Evolutionary conservation across 2,888 invertebrate species (phyloP).

Genomic region (Drosophila incognita): DNA sequence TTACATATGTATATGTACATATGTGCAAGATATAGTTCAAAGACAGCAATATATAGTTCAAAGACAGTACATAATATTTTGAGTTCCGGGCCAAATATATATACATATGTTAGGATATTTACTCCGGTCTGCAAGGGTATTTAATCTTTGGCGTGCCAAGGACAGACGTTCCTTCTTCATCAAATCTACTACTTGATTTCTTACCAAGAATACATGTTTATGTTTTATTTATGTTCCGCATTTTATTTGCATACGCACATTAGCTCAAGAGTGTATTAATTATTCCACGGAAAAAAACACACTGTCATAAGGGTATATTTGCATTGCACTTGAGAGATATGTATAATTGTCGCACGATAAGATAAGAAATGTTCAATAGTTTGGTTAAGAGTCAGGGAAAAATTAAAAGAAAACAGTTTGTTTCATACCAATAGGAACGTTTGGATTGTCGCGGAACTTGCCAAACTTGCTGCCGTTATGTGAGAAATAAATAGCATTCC

Average conservation of each 20-base stretch:
- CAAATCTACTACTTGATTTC: background rate
- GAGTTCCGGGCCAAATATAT: background rate
- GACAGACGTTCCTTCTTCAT: background rate
- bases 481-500: constrained; percentile 19
- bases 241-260: background rate
- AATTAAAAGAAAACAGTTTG: constrained; percentile 29
- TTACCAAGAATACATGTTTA: background rate
- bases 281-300: constrained; percentile 6
- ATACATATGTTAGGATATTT: background rate
- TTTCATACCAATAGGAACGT: constrained; percentile 51
- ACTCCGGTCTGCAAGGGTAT: background rate
- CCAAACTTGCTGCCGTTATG: constrained; percentile 32
- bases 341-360: constrained; percentile 63
- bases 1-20: background rate
- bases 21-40: background rate
- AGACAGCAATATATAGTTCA: no score
- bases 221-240: background rate
- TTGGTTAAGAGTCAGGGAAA: constrained; percentile 4
- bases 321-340: constrained; percentile 44
- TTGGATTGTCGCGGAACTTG: constrained; percentile 24
- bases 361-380: constrained; percentile 55
- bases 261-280: background rate
- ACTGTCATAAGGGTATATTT: background rate
- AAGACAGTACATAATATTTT: background rate
- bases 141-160: background rate